Evolutionary conservation across 2,113 vertebrate genomes (phyloP).

Genomic region (Stegostoma tigrinum): DNA sequence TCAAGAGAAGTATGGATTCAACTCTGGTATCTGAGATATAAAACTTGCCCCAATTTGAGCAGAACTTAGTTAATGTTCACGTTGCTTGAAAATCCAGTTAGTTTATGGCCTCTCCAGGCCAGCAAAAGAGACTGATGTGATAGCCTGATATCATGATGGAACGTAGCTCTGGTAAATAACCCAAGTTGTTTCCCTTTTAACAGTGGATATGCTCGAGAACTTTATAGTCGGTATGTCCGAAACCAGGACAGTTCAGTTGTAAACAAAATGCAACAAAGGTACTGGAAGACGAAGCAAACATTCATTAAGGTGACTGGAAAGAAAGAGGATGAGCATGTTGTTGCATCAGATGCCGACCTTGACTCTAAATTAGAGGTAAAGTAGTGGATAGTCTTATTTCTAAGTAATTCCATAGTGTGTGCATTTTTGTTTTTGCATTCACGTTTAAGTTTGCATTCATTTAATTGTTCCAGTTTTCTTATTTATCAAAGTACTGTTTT

Average conservation of each 20-base stretch:
- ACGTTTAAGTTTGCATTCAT: background rate
- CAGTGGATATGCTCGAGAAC: conserved; percentile 73
- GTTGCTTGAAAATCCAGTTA: background rate
- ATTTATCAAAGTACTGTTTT: background rate
- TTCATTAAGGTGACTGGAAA: conserved; percentile 92
- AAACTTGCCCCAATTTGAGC: background rate
- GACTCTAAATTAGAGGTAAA: conserved; percentile 93
- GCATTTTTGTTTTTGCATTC: background rate
- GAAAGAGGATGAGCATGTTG: conserved; percentile 90
- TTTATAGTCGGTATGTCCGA: conserved; percentile 76
- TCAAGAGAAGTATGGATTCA: background rate
- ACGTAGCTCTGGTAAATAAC: conserved; percentile 18
- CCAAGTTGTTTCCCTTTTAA: conserved; percentile 40
- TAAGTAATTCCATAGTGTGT: background rate
- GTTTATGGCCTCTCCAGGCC: background rate
- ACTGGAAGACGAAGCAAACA: conserved; percentile 95
- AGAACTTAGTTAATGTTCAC: background rate
- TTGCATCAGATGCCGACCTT: conserved; percentile 88
- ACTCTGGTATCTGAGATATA: background rate
- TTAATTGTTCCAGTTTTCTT: conserved; percentile 38
- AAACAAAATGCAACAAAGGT: conserved; percentile 93
- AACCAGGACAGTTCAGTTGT: conserved; percentile 86
- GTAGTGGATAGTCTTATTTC: background rate
- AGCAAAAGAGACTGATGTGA: background rate
- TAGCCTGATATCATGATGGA: background rate